phyloP scores from a whole-genome alignment of 2,113 vertebrate genomes.

The Isurus oxyrinchus region DNA sequence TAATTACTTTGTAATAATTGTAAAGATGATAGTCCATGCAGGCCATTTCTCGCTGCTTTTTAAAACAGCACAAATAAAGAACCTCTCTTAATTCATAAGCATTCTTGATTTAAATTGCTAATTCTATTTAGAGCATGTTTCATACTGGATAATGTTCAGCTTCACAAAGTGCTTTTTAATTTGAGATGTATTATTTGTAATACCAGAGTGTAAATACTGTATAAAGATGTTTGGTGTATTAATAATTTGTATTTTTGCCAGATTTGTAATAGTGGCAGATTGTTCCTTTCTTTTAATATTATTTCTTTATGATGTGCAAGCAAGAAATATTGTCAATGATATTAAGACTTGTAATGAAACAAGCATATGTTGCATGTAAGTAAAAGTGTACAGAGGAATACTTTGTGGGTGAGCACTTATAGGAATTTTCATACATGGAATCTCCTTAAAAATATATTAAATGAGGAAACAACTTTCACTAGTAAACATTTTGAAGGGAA shows the following conservation, averaged over 20 bases:
- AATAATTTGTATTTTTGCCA: background rate
- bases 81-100: background rate
- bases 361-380: background rate
- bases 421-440: background rate
- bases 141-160: background rate
- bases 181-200: background rate
- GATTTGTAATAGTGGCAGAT: background rate
- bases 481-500: background rate
- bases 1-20: background rate
- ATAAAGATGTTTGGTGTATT: constrained; percentile 7
- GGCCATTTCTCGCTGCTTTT: background rate
- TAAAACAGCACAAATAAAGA: background rate
- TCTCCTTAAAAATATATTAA: background rate
- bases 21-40: background rate
- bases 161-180: background rate
- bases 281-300: background rate
- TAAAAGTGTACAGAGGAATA: background rate
- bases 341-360: background rate
- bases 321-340: background rate
- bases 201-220: background rate
- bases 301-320: background rate
- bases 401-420: background rate
- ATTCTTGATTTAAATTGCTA: background rate
- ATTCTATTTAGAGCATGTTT: background rate
- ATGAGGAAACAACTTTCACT: background rate